A percentile compares a stretch with the other conserved stretches of the same genome.
Evolutionary conservation across 2,888 invertebrate species (phyloP).

Genomic region (Acleris sparsana): DNA sequence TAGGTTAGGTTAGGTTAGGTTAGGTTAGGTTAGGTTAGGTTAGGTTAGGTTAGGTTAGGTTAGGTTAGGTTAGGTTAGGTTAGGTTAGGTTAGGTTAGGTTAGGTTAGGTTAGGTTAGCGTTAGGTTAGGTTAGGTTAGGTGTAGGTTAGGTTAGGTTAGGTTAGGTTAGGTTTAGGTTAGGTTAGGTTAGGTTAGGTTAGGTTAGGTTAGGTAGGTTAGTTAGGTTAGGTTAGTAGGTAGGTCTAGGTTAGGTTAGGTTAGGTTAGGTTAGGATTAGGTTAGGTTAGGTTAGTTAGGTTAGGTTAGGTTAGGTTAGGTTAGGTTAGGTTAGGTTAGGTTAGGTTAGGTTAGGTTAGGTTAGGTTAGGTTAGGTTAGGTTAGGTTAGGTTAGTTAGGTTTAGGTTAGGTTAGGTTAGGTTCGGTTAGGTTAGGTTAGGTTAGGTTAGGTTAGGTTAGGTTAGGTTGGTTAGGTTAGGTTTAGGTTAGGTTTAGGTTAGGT

Average conservation of each 20-base stretch:
- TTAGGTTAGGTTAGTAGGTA: constrained; percentile 26
- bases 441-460: constrained; percentile 1
- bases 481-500: constrained; percentile 1
- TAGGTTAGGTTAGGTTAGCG: constrained; percentile 37
- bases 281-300: background rate
- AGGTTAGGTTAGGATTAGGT: constrained; percentile 23
- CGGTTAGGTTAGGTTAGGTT: background rate
- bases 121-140: constrained; percentile 14
- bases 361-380: constrained; percentile 37
- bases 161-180: constrained; percentile 7
- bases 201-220: constrained; percentile 14
- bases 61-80: constrained; percentile 37
- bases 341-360: constrained; percentile 38
- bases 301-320: constrained; percentile 33
- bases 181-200: constrained; percentile 9
- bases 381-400: constrained; percentile 16
- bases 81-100: constrained; percentile 37
- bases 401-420: constrained; percentile 24
- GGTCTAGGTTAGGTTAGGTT: constrained; percentile 30
- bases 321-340: constrained; percentile 37
- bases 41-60: constrained; percentile 30
- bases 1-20: background rate
- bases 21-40: constrained; percentile 21
- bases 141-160: constrained; percentile 34
- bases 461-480: constrained; percentile 1